phyloP scores from a whole-genome alignment of 2,888 invertebrate genomes.

The Acheta domesticus region DNA sequence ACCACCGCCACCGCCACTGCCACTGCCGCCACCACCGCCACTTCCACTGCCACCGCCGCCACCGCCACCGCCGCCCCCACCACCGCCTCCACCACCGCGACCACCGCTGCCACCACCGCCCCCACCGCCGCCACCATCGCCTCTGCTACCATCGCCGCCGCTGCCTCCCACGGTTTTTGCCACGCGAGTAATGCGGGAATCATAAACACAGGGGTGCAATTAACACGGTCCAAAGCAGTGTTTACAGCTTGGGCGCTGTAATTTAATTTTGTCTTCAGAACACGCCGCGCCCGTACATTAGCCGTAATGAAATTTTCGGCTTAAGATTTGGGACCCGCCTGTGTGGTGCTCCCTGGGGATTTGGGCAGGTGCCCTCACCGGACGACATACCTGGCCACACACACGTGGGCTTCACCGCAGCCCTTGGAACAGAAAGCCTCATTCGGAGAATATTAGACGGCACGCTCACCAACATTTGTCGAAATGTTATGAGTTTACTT shows the following conservation, averaged over 20 bases:
- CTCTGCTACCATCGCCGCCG: neutral
- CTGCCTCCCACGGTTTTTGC: neutral
- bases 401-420: too few relatives aligned
- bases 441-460: too few relatives aligned
- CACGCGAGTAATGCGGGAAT: neutral
- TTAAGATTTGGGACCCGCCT: neutral
- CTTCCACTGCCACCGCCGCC: neutral
- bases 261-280: constrained; percentile 18
- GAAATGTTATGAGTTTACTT: too few relatives aligned
- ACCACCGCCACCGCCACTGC: neutral
- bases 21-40: neutral
- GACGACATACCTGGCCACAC: neutral
- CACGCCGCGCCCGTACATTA: neutral
- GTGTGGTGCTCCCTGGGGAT: neutral
- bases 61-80: neutral
- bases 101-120: neutral
- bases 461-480: too few relatives aligned
- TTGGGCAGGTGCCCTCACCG: neutral
- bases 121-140: neutral
- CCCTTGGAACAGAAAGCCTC: too few relatives aligned
- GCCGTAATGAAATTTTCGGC: constrained; percentile 7
- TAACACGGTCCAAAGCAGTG: neutral
- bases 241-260: constrained; percentile 2
- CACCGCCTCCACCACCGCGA: neutral
- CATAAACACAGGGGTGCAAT: neutral